Percentiles rank a stretch among this genome's conserved stretches.
Evolutionary conservation across 35 echinoderm and acorn worm genomes (phyloP).

Genomic region (Hemicentrotus pulcherrimus): DNA sequence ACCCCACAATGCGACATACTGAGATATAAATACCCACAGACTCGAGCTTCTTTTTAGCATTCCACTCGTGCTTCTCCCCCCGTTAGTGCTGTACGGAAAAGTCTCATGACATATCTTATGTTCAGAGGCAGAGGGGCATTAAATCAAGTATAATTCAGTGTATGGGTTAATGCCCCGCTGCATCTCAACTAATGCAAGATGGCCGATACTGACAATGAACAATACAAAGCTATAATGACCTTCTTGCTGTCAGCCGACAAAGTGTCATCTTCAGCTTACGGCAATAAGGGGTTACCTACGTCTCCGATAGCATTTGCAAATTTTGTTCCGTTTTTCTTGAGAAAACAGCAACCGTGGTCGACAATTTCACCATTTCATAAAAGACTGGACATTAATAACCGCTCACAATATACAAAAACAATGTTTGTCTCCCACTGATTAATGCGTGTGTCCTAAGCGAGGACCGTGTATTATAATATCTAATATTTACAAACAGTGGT

Average conservation of each 20-base stretch:
- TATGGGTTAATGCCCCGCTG: too few species aligned
- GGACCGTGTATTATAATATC: background rate
- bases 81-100: too few species aligned
- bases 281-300: background rate
- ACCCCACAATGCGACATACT: background rate
- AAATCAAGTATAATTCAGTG: too few species aligned
- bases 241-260: too few species aligned
- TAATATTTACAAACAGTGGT: conserved; percentile 14
- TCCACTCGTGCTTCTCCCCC: too few species aligned
- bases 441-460: background rate
- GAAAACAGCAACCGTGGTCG: background rate
- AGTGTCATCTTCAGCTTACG: too few species aligned
- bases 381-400: background rate
- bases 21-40: background rate
- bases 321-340: background rate
- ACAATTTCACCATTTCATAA: background rate
- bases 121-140: too few species aligned
- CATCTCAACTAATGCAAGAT: too few species aligned
- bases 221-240: too few species aligned
- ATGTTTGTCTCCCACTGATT: background rate
- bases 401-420: conserved; percentile 1
- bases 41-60: background rate
- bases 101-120: too few species aligned
- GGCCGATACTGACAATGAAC: too few species aligned
- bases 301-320: background rate